A percentile compares a stretch with the other conserved stretches of the same genome.
phyloP scores from a whole-genome alignment of 23 tunicate genomes.

The Trididemnum nubilum region DNA sequence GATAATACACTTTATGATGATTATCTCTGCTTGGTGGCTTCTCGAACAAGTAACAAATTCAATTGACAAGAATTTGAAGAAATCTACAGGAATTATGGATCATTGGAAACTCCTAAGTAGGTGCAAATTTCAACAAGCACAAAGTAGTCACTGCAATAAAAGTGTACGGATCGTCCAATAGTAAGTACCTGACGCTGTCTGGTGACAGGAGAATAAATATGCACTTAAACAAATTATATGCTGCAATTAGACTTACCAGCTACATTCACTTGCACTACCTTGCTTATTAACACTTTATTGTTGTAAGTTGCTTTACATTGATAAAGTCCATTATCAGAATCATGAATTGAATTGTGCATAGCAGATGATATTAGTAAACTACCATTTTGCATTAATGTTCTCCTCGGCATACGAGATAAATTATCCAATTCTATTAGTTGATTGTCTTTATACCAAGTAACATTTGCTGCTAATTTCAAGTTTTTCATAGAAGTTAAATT shows the following conservation, averaged over 20 bases:
- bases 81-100: too few species aligned
- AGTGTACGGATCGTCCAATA: too few species aligned
- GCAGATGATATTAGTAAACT: neutral
- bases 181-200: too few species aligned
- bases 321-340: neutral
- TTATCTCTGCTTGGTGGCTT: too few species aligned
- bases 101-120: too few species aligned
- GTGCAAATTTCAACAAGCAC: too few species aligned
- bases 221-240: too few species aligned
- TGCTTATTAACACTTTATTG: neutral
- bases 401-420: neutral
- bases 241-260: slow-evolving; percentile 15
- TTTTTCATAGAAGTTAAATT: neutral
- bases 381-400: slow-evolving; percentile 10
- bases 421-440: neutral
- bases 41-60: too few species aligned
- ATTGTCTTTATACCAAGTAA: slow-evolving; percentile 7
- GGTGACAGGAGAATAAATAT: too few species aligned
- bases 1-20: too few species aligned
- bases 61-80: too few species aligned
- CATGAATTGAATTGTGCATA: neutral
- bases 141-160: too few species aligned
- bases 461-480: neutral
- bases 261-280: neutral
- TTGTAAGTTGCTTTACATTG: neutral